phyloP scores from a whole-genome alignment of 2,888 invertebrate genomes.

The Mantis religiosa region DNA sequence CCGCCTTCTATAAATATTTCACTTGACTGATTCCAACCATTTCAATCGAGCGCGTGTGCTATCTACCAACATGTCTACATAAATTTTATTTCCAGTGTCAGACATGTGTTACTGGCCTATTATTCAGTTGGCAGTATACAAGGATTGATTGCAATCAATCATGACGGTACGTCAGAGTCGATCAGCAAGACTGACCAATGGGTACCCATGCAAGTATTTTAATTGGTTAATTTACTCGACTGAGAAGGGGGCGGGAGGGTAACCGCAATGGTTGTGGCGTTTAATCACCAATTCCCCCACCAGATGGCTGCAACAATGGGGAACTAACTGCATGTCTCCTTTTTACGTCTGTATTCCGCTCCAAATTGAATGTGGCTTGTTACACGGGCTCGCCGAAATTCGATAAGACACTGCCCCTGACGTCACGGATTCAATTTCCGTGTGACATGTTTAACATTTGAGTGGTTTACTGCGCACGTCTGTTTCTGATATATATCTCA shows the following conservation, averaged over 20 bases:
- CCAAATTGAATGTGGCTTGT: not conserved
- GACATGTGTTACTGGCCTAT: too few species aligned
- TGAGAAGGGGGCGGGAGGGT: not conserved
- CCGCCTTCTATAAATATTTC: not conserved
- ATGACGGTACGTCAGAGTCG: not conserved
- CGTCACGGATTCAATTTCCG: too few species aligned
- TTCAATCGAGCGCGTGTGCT: not conserved
- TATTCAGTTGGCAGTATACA: not conserved
- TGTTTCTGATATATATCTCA: too few species aligned
- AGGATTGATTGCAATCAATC: not conserved
- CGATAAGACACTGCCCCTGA: too few species aligned
- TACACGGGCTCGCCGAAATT: too few species aligned
- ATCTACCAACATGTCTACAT: too few species aligned
- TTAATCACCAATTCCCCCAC: not conserved
- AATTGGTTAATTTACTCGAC: not conserved
- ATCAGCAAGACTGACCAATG: not conserved
- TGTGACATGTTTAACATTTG: too few species aligned
- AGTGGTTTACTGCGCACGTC: too few species aligned
- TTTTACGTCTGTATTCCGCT: not conserved
- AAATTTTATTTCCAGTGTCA: too few species aligned
- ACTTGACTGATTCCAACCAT: not conserved
- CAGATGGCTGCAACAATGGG: not conserved
- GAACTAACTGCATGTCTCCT: not conserved
- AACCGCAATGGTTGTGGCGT: not conserved
- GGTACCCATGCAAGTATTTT: not conserved